Evolutionary conservation across 2,888 invertebrate species (phyloP), one percentile per base, ranked within the genome.

Genomic region (Strigamia maritima): DNA sequence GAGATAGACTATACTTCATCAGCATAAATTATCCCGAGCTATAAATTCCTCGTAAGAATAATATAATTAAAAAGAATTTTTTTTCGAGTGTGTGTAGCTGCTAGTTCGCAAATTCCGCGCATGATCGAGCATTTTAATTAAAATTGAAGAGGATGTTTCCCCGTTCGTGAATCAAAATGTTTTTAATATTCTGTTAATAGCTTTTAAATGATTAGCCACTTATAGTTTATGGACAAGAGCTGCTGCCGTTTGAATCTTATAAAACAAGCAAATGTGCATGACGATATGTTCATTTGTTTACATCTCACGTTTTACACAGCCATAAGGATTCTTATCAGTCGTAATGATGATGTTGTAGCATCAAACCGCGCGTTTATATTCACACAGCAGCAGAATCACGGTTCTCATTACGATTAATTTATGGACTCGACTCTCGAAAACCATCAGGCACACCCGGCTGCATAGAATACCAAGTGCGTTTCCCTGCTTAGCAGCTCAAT

Each of bases 1-100:
- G 74, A 74, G 31, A 74, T 74, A 74, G 35, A 74, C 35, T 74
- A 74, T 74, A 54, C 54, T 54, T 54, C 54, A 54, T 54, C 54
- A 54, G 54, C 54, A 54, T 54, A 54, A 54, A 54, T 54, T 54
- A 54, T 54, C 54, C 19, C 54, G 3, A 19, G 54, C 19, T 19
- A 54, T 54, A 54, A 54, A 54, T 54, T 54, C 54, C 54, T 19
- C n/a, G 12, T 14, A 1, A n/a, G 54, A 19, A 54, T 54, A 54
- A 54, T 19, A 19, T 54, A 54, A 54, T 54, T 54, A 54, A 54
- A 54, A 54, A 19, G 54, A 54, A 54, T 19, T 54, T 19, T 54
- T 19, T 54, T 19, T 19, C 6, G 35, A 35, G 35, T 35, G 54
- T 54, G 54, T 7, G 19, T n/a, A 54, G 54, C 44, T 10, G 14